Evolutionary conservation across 2,113 vertebrate genomes (phyloP).

Genomic region (Rhea americana): DNA sequence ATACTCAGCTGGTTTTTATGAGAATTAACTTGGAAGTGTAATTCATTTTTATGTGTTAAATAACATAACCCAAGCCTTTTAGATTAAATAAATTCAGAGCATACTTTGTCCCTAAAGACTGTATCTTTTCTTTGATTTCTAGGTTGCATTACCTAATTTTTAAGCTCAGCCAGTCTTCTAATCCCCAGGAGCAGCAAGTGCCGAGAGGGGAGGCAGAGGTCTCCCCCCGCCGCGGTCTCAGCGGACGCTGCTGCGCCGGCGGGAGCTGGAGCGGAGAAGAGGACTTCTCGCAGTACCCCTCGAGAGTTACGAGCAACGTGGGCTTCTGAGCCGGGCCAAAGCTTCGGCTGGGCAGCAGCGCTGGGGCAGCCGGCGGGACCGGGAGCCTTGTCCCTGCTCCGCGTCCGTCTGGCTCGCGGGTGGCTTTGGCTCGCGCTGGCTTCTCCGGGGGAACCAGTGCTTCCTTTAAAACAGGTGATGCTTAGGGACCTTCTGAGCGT

Average conservation of each 20-base stretch:
- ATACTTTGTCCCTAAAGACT: neutral
- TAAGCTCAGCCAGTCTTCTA: neutral
- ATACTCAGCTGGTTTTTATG: conserved; percentile 22
- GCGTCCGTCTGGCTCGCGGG: fast-evolving
- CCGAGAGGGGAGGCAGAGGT: neutral
- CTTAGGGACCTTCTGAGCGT: neutral
- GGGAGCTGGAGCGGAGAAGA: neutral
- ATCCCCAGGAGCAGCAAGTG: fast-evolving
- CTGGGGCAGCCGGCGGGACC: neutral
- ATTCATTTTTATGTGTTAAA: conserved; percentile 39
- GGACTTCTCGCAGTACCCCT: neutral
- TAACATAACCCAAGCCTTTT: conserved; percentile 14
- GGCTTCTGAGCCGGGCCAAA: neutral
- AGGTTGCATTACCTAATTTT: neutral
- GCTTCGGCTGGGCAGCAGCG: neutral
- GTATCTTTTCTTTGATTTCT: neutral
- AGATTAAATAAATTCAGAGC: neutral
- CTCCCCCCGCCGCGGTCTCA: fast-evolving
- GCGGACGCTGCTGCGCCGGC: neutral
- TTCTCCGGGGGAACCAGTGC: neutral
- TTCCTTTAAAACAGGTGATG: neutral
- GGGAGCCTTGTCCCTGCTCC: neutral
- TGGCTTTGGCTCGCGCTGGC: neutral
- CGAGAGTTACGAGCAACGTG: neutral
- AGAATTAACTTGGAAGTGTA: conserved; percentile 33